Evolutionary conservation across 2,797 vertebrate genomes (phyloP).

Genomic region (Anguilla marmorata): DNA sequence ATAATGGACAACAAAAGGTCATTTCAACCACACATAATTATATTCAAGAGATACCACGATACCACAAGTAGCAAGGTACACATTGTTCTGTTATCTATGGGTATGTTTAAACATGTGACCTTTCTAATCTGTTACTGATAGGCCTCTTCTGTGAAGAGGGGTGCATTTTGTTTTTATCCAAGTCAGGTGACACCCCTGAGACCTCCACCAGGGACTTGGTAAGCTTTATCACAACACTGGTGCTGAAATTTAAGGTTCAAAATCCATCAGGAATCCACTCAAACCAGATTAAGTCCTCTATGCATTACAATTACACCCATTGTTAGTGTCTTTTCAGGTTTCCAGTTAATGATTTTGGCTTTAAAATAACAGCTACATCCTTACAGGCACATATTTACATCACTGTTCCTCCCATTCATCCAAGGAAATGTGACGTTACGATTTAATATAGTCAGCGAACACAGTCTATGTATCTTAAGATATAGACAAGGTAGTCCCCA

Average conservation of each 20-base stretch:
- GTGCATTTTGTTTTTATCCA: conserved; percentile 36
- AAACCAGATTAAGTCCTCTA: neutral
- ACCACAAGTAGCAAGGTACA: neutral
- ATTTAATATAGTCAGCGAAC: neutral
- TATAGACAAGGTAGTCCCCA: neutral
- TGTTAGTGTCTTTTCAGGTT: neutral
- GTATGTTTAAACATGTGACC: neutral
- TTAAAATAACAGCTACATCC: neutral
- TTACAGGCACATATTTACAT: neutral
- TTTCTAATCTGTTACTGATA: neutral
- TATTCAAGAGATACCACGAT: neutral
- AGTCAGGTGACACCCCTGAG: conserved; percentile 56
- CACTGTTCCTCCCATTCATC: neutral
- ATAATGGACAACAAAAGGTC: neutral
- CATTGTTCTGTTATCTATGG: neutral
- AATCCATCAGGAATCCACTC: neutral
- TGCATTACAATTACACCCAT: neutral
- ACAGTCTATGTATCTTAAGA: neutral
- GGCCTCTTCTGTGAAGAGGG: neutral
- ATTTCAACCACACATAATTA: neutral
- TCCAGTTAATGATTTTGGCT: neutral
- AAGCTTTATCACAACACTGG: neutral
- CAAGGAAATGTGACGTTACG: neutral
- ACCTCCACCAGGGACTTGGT: neutral
- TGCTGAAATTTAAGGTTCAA: neutral